Base-by-base conservation (phyloP, 2,113 vertebrate genomes). In the Hyperopisus bebe region DNA sequence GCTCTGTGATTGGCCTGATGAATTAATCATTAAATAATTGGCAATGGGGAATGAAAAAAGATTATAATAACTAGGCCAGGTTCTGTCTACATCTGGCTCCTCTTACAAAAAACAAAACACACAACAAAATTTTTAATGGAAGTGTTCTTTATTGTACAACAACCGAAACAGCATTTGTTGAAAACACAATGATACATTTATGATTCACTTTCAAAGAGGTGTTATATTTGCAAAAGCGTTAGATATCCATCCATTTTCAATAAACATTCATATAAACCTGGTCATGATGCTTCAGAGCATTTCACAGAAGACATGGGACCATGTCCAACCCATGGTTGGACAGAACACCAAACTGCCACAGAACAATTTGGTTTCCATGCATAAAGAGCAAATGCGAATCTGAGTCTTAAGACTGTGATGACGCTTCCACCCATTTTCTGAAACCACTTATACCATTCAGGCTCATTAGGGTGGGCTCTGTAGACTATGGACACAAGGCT, bases 1-100 rank as follows among this genome's bases (percentile, higher is more conserved):
- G 24, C 3, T 27, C 31, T 24, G 17, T 58, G 86, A 87, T 58
- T 87, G 17, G 6, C 19, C 51, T 24, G 50, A 87, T 87, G 53
- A 87, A 87, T 87, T 58, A 87, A 58, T 55, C 53, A 87, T 21
- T 19, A 87, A n/a, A 86, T 50, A 86, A 50, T 87, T 87, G 8
- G 19, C 27, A 24, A 87, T 87, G 51, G 6, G 53, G 51, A 62
- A 24, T 19, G 42, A 35, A 19, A 86, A 46, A 24, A 8, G 47
- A 47, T 47, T 17, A 87, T 35, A 21, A 31, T 47, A 86, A 50
- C 10, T 15, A 86, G 84, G n/a, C 3, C 44, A 31, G 44, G 47
- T 48, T 19, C 46, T n/a, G 44, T 35, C 50, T 58, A 27, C 51
- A 3, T 35, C 15, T 21, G n/a, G 8, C 24, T 55, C 44, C n/a